Conservation (phyloP, 2,888 invertebrate genomes). For the Lithosia quadra region DNA sequence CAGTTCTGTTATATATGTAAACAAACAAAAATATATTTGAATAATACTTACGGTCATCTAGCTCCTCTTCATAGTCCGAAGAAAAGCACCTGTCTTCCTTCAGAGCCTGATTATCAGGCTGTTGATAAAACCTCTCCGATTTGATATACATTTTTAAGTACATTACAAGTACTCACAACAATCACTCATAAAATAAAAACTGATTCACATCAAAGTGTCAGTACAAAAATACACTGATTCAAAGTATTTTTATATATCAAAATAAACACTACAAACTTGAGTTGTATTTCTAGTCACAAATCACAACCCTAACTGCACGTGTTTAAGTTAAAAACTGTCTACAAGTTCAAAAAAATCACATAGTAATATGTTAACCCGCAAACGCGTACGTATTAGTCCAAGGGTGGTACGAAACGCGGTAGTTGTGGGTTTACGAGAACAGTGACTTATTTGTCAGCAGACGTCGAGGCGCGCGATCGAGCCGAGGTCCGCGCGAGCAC, state of each 20-base stretch:
- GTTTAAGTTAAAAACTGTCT: background rate
- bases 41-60: conserved; percentile 76
- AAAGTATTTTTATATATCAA: conserved; percentile 5
- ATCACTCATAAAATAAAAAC: conserved; percentile 29
- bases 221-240: background rate
- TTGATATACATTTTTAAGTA: conserved; percentile 83
- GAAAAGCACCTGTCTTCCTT: conserved; percentile 77
- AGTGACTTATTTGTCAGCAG: conserved; percentile 20
- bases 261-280: conserved; percentile 17
- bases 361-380: background rate
- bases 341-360: background rate
- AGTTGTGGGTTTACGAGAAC: conserved; percentile 4
- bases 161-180: conserved; percentile 64
- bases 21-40: background rate
- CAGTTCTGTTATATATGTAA: background rate
- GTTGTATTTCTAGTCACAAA: conserved; percentile 2
- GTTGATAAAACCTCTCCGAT: conserved; percentile 80
- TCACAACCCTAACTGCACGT: conserved; percentile 35
- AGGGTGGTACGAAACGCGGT: conserved; percentile 22
- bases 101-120: conserved; percentile 72
- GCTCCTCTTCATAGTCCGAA: conserved; percentile 79
- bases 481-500: conserved; percentile 74
- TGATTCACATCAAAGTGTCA: conserved; percentile 10
- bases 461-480: conserved; percentile 66
- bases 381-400: background rate